Base-by-base conservation (phyloP, 2,113 vertebrate species). In the Epinephelus cyanopodus region DNA sequence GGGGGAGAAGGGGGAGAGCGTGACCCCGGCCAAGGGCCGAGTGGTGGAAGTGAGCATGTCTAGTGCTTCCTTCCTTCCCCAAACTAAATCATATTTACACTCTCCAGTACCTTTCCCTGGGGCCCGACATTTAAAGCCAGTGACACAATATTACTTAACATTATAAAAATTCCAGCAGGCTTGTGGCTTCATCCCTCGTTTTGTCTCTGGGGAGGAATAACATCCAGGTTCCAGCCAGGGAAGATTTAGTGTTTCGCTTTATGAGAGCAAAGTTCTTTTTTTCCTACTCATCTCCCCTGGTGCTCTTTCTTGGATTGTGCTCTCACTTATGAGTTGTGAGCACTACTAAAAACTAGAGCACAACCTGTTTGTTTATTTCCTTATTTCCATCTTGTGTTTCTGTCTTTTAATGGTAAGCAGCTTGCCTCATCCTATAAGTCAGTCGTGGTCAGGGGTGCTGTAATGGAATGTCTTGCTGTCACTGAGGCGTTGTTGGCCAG, bases 91-190 rank as follows among this genome's bases (percentile, higher is more conserved):
- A 84, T 85, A 83, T 89, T 86, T 91, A 89, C 87, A 81, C 86
- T 89, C 81, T 84, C 68, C 80, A 86, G 84, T 74, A 82, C 77
- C 79, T 84, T 83, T 89, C 87, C 88, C 83, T 2, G 39, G 82
- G 83, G 86, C 63, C 75, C 4, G 42, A 86, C 83, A 82, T 87
- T 92, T 91, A 94, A 93, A 95, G 85, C 42, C 18, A 67, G 92
- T 95, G 93, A 95, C 93, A 94, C 83, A 85, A 90, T 92, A 92
- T 96, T 93, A 95, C 94, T 95, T 93, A 95, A 93, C 86, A 27
- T 94, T 94, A 86, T 75, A 94, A 92, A 92, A 94, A 94, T 95
- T 91, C 91, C 82, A 92, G 69, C 87, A 79, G 90, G 87, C 93
- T 86, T 77, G 70, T 29, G 87, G 74, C 85, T 89, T 82, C 83